These are phyloP conservation scores for Pangasius mekongensis DNA, from an alignment of 2,797 vertebrate genomes.

Conservation along the genomic window DNA sequence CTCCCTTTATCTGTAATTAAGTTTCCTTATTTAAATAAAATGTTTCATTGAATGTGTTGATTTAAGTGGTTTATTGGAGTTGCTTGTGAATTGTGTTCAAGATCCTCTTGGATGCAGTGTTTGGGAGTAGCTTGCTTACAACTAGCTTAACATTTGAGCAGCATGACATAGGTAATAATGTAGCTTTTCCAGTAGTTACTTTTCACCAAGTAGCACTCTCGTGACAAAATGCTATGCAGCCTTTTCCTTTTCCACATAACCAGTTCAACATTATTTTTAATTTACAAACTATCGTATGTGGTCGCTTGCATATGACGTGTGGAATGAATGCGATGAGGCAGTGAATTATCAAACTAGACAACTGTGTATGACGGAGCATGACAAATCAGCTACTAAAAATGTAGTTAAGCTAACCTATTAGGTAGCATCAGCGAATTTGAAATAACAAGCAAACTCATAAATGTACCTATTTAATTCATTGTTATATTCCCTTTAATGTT, in stretches of 20 bases:
- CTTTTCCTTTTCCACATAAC: background rate
- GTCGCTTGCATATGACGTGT: background rate
- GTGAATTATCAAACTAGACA: background rate
- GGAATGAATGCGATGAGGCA: background rate
- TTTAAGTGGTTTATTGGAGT: background rate
- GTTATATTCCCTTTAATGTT: background rate
- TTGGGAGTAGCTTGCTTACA: background rate
- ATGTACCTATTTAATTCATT: background rate
- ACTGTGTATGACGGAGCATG: background rate
- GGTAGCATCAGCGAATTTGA: background rate
- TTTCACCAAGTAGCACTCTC: background rate
- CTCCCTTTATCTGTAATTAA: conserved; percentile 46
- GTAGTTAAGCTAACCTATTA: background rate
- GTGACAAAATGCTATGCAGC: background rate
- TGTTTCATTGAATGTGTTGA: background rate
- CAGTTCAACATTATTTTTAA: background rate
- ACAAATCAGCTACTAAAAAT: background rate
- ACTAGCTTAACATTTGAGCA: background rate
- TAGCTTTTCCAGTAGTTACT: background rate
- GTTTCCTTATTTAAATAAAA: conserved; percentile 57
- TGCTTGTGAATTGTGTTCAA: background rate
- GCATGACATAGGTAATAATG: background rate
- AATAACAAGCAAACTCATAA: background rate
- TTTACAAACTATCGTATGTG: background rate
- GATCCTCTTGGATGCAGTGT: background rate